Conservation (phyloP, 92 coral and sea anemone genomes). For the Parazoanthus atlanticus region DNA sequence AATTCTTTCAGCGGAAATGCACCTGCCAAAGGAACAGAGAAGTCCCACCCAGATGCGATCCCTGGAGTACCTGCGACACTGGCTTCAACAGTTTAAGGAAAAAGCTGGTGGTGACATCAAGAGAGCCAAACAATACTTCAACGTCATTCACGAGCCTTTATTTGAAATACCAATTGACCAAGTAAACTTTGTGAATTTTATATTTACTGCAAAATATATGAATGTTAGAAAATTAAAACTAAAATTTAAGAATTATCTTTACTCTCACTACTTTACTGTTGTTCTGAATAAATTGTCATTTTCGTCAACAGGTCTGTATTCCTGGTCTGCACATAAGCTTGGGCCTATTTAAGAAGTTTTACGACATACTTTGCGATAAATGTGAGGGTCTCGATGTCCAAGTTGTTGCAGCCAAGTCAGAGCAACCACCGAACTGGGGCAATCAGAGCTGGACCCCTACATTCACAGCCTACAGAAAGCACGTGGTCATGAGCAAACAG, state of each 20-base stretch:
- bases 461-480: not conserved
- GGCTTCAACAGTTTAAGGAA: not conserved
- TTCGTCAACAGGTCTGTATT: conserved; percentile 30
- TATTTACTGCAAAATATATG: no score
- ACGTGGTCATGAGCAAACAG: conserved; percentile 18
- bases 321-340: conserved; percentile 48
- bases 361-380: conserved; percentile 2
- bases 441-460: not conserved
- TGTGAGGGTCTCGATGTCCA: conserved; percentile 10
- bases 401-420: not conserved
- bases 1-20: not conserved
- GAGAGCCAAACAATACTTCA: conserved; percentile 17
- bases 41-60: not conserved
- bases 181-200: conserved; percentile 23
- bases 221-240: no score
- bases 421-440: conserved; percentile 4
- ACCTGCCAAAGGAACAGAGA: conserved; percentile 23
- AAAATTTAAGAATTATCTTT: no score
- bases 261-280: not conserved
- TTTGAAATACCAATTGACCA: conserved; percentile 33
- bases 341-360: conserved; percentile 26
- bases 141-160: conserved; percentile 29
- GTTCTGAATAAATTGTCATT: not conserved
- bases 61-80: conserved; percentile 23
- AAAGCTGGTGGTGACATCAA: conserved; percentile 25